Base-by-base conservation (phyloP, 2,113 vertebrate species). In the Sylvia atricapilla region DNA sequence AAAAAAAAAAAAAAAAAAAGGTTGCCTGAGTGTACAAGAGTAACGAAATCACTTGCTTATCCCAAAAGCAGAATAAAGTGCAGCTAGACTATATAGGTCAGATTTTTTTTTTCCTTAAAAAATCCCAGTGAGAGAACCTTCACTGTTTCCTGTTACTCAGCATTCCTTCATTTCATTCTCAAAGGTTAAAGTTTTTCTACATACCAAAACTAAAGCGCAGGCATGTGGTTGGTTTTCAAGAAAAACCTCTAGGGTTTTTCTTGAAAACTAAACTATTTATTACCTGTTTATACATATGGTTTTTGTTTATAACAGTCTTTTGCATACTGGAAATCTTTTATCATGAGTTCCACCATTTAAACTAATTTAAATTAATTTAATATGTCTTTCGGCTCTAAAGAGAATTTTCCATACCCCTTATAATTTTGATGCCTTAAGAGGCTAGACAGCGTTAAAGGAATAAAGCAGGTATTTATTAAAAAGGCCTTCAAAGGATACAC, bases 11-110 rank as follows among this genome's bases (percentile, higher is more conserved):
- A 50, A 46, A 49, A 56, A 52, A 39, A 23, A 85, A 76, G 22
- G 25, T 20, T 52, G 6, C 10, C 1, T 0, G 2, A 58, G 6
- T 39, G 17, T 18, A 60, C 9, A 50, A 43, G 39, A 50, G 5
- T 33, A 72, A 94, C 18, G 8, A 94, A 93, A 43, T 64, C 23
- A 79, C 7, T 23, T 59, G 23, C 2, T 56, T 56, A 56, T 9
- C 33, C 30, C 17, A 47, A 72, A 85, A 88, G 43, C 13, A 79
- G 15, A 49, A 13, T 17, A n/a, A 90, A 30, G 10, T 68, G 9
- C 24, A 72, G 23, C 46, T 53, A 66, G 27, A 82, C 15, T 58
- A 55, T 23, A 46, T 19, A 43, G 33, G 33, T 33, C 6, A 59
- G 11, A 7, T 2, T 35, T 47, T n/a, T 49, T 81, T 35, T 76